Evolutionary conservation across 2,888 invertebrate genomes (phyloP), one percentile per base, ranked within the genome.

Genomic region (Cantharis rufa): DNA sequence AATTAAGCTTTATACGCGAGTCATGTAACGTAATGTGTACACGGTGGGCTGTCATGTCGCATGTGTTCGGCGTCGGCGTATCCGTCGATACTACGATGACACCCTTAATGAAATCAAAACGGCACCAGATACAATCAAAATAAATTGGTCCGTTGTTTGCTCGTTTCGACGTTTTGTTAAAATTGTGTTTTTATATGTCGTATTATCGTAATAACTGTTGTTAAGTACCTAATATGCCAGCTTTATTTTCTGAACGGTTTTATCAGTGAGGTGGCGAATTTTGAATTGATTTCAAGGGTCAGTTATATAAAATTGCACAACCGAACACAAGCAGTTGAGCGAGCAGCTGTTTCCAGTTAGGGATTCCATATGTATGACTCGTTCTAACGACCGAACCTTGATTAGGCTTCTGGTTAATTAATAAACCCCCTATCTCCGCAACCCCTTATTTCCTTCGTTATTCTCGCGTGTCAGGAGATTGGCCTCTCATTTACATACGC

Each of bases 351-450:
- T 82, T 77, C 77, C 78, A 78, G 76, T 80, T 81, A 77, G 80
- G 82, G 82, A 80, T 81, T 82, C 81, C 82, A 81, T 82, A 82
- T 83, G 81, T 81, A 82, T 81, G 81, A 77, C 79, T 74, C 79
- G 80, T 81, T 79, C 80, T 80, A 80, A 80, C 81, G 81, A 78
- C 81, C 80, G 76, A 82, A 84, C 88, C 89, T 90, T 90, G 89
- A 90, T 90, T 90, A 89, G 89, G 88, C 89, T 89, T 89, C 89
- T 89, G 89, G 89, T 89, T 90, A 90, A 90, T 90, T 90, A 90
- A 90, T 90, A 89, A 89, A 89, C 89, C 88, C 88, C 87, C 87
- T 86, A 82, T 74, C 79, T 84, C 82, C 83, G 81, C 83, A 80
- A 84, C 80, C 83, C 83, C 83, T 85, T 84, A 85, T 86, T 86